phyloP scores from a whole-genome alignment of 2,797 vertebrate species.

The Selene dorsalis region DNA sequence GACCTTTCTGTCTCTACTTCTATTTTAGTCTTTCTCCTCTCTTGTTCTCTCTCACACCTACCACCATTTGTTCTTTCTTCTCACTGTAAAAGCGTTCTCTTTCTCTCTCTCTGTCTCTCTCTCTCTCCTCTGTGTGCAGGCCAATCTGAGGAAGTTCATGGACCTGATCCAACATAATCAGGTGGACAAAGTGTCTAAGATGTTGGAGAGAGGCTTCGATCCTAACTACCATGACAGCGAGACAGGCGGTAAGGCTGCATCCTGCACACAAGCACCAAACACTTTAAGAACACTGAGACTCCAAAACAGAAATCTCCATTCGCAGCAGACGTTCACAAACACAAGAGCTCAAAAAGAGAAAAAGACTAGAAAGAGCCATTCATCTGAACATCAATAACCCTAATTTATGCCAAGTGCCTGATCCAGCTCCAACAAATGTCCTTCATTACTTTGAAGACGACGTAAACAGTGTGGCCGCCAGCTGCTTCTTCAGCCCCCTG shows the following conservation, averaged over 20 bases:
- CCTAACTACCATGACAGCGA: constrained; percentile 96
- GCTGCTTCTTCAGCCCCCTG: not conserved
- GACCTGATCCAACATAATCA: constrained; percentile 91
- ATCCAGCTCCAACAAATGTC: not conserved
- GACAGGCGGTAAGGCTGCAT: constrained; percentile 86
- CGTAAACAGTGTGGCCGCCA: too few relatives aligned
- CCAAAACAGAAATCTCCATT: not conserved
- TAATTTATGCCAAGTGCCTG: not conserved
- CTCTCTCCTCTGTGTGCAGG: constrained; percentile 80
- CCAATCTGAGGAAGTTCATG: constrained; percentile 94
- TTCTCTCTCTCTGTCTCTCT: constrained; percentile 18
- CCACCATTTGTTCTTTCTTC: constrained; percentile 30
- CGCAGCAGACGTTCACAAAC: not conserved
- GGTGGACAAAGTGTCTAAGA: constrained; percentile 90
- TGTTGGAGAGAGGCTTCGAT: constrained; percentile 94
- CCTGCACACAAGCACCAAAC: constrained; percentile 14
- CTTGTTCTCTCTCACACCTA: constrained; percentile 30
- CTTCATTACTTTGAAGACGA: not conserved
- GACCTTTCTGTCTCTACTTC: constrained; percentile 45
- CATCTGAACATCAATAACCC: constrained; percentile 2
- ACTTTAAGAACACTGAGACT: not conserved
- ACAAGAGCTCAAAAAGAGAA: not conserved
- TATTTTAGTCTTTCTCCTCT: constrained; percentile 55
- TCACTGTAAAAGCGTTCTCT: constrained; percentile 38
- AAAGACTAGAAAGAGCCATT: too few relatives aligned